Conservation (phyloP, 2,888 invertebrate species). For the Argyresthia albistria region DNA sequence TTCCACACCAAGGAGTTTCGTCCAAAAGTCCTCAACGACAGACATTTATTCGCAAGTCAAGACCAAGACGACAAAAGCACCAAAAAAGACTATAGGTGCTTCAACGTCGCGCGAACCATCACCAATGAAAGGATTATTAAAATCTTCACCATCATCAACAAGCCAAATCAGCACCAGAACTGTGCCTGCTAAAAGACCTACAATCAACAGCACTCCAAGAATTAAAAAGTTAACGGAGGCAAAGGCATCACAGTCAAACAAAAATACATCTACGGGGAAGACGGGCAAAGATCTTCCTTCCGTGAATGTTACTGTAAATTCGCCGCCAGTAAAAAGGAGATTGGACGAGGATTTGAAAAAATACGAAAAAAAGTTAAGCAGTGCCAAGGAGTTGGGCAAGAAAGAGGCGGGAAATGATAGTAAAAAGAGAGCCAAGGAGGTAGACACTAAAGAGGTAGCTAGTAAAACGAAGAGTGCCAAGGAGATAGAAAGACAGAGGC, state of each 20-base stretch:
- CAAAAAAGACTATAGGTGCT: slow-evolving; percentile 28
- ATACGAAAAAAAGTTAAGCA: slow-evolving; percentile 2
- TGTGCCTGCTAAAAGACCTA: slow-evolving; percentile 5
- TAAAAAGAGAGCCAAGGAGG: background rate
- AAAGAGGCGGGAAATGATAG: background rate
- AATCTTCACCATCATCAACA: slow-evolving; percentile 37
- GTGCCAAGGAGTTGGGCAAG: slow-evolving; percentile 4
- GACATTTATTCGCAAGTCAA: slow-evolving; percentile 50
- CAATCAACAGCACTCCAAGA: slow-evolving; percentile 7
- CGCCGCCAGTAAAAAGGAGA: slow-evolving; percentile 31
- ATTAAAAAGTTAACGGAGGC: slow-evolving; percentile 16
- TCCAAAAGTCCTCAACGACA: slow-evolving; percentile 35
- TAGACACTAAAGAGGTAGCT: background rate
- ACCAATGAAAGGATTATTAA: slow-evolving; percentile 42
- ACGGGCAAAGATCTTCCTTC: slow-evolving; percentile 23
- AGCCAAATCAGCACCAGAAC: slow-evolving; percentile 19
- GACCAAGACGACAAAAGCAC: slow-evolving; percentile 24
- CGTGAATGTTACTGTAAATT: slow-evolving; percentile 44
- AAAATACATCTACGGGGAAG: background rate
- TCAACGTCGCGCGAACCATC: slow-evolving; percentile 22
- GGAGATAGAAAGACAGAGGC: slow-evolving; percentile 28
- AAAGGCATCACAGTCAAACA: slow-evolving; percentile 9
- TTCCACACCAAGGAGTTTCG: slow-evolving; percentile 38
- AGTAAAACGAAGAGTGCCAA: background rate
- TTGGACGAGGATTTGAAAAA: slow-evolving; percentile 14